phyloP scores from a whole-genome alignment of 2,113 vertebrate genomes.

The Apodemus speciosus region DNA sequence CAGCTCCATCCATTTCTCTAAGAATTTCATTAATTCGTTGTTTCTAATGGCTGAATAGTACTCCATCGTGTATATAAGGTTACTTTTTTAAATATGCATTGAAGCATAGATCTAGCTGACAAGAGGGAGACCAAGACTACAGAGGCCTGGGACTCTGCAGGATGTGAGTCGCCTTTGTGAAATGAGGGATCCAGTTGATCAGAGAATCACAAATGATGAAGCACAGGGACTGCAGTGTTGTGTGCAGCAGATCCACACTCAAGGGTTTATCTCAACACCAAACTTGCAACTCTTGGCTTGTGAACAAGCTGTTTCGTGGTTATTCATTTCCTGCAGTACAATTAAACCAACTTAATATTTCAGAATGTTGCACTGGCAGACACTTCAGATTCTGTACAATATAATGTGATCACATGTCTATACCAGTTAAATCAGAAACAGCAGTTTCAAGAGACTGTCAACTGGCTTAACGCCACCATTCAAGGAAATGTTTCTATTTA shows the following conservation, averaged over 20 bases:
- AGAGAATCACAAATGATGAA: background rate
- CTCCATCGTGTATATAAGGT: too few relatives aligned
- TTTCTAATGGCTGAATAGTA: too few relatives aligned
- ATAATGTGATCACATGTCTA: background rate
- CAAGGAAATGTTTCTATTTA: background rate
- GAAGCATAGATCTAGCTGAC: background rate
- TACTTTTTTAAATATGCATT: background rate
- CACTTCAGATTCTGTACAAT: background rate
- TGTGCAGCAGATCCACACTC: background rate
- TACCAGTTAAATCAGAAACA: background rate
- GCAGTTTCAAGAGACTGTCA: background rate
- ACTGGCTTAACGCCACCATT: background rate
- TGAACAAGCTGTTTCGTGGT: background rate
- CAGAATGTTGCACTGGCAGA: background rate
- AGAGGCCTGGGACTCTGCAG: background rate
- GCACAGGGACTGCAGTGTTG: background rate
- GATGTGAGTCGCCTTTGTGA: background rate
- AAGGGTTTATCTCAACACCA: background rate
- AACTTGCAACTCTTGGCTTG: background rate
- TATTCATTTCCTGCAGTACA: background rate
- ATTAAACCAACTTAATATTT: background rate
- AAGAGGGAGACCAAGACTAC: background rate
- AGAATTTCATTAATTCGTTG: too few relatives aligned
- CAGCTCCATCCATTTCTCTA: too few relatives aligned
- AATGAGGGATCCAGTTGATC: background rate